Evolutionary conservation across 2,113 vertebrate genomes (phyloP), one percentile per base, ranked within the genome.

Genomic region (Glaucomys volans): DNA sequence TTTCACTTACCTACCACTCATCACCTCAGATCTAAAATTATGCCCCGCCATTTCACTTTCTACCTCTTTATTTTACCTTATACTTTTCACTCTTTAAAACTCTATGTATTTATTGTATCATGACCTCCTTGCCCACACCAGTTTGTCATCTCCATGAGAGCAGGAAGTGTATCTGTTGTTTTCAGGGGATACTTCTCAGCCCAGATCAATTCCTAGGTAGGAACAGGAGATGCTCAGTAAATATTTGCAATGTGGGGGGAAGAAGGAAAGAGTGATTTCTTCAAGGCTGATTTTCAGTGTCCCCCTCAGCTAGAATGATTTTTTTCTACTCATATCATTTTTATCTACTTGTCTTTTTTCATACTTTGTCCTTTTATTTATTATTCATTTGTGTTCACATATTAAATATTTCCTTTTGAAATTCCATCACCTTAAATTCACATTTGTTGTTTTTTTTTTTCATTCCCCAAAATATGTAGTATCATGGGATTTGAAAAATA

Each of bases 91-190:
- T 52, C 22, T 26, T 40, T 54, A 11, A 59, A 67, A 37, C n/a
- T 62, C 54, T 44, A 4, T 52, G 8, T 71, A n/a, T 50, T 35
- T 37, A 17, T 32, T 83, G 64, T 59, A n/a, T 92, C 74, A 47
- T 10, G n/a, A 3, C 4, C 5, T 40, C 22, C 18, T 6, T 28
- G 0, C 24, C 13, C 18, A 50, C 3, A 26, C 13, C 0, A 22
- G 50, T 83, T 54, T 47, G 44, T 62, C 4, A 30, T 40, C 42
- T 90, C 75, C 24, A 35, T 5, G 22, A 44, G 14, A 75, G 1
- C 8, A 26, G 22, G 71, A 28, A 44, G 20, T 47, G 44, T 74
- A 11, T 54, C 16, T 84, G 18, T 54, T 44, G 52, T 71, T 37
- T 90, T 95, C 17, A 75, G 26, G 4, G 35, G 8, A 40, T 1